A percentile compares a stretch with the other conserved stretches of the same genome.
Evolutionary conservation across 2,113 vertebrate genomes (phyloP).

Genomic region (Trichechus manatus): DNA sequence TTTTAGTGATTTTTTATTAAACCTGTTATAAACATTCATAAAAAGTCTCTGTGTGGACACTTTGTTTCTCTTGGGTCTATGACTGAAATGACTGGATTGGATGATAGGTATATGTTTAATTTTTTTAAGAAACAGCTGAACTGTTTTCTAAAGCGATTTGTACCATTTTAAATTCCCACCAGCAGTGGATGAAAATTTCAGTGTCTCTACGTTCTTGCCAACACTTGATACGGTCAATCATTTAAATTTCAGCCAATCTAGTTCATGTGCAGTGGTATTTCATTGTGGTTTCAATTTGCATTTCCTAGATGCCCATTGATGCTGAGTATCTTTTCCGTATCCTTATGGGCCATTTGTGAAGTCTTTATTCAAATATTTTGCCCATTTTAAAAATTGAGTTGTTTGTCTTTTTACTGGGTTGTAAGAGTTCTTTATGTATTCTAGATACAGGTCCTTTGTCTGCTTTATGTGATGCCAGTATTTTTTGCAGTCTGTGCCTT

Average conservation of each 20-base stretch:
- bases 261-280: not conserved
- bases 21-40: not conserved
- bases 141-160: no score
- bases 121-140: no score
- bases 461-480: not conserved
- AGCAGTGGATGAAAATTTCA: no score
- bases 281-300: not conserved
- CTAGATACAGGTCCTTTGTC: not conserved
- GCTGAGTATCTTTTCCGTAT: not conserved
- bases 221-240: not conserved
- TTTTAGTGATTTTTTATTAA: not conserved
- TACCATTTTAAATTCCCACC: no score
- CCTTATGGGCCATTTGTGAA: not conserved
- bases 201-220: no score
- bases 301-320: not conserved
- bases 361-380: not conserved
- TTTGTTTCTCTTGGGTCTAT: not conserved
- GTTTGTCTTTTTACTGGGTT: not conserved
- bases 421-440: not conserved
- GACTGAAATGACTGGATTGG: not conserved
- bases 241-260: not conserved
- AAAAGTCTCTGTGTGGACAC: not conserved
- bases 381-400: no score
- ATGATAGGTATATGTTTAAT: no score
- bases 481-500: not conserved